These are phyloP conservation scores for Lagorchestes hirsutus DNA, from an alignment of 2,797 vertebrate species.

Conservation along the genomic window DNA sequence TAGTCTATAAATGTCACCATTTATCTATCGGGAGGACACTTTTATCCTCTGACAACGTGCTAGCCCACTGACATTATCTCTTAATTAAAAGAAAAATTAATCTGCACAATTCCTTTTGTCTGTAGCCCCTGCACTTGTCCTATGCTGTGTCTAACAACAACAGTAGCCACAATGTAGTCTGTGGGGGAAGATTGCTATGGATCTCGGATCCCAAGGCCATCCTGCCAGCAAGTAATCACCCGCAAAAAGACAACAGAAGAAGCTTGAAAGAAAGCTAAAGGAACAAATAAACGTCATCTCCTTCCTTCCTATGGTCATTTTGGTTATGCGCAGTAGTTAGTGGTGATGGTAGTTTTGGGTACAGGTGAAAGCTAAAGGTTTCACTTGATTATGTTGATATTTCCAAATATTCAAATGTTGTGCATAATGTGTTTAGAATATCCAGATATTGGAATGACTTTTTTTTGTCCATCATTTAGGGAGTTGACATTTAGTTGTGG, in stretches of 20 bases:
- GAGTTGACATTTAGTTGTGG: not conserved
- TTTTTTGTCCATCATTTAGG: not conserved
- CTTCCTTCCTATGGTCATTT: not conserved
- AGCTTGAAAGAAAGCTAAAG: not conserved
- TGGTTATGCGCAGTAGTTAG: not conserved
- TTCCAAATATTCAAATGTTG: slow-evolving; percentile 9
- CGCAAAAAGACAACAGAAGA: not conserved
- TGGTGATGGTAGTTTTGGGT: not conserved
- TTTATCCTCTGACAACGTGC: slow-evolving; percentile 78
- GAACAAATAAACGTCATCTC: not conserved
- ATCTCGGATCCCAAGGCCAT: slow-evolving; percentile 16
- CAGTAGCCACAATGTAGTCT: slow-evolving; percentile 23
- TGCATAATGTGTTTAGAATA: not conserved
- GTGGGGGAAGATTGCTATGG: slow-evolving; percentile 27
- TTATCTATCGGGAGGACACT: slow-evolving; percentile 80
- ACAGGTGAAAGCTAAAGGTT: not conserved
- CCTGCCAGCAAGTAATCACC: not conserved
- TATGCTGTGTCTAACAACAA: not conserved
- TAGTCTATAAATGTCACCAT: slow-evolving; percentile 81
- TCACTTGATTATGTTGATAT: not conserved
- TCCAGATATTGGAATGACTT: not conserved
- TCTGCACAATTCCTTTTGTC: slow-evolving; percentile 71
- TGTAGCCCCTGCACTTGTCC: slow-evolving; percentile 50
- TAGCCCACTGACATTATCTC: slow-evolving; percentile 75
- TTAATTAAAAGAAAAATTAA: slow-evolving; percentile 83